Conservation (phyloP, 2,113 vertebrate species). For the Anoura caudifer region DNA sequence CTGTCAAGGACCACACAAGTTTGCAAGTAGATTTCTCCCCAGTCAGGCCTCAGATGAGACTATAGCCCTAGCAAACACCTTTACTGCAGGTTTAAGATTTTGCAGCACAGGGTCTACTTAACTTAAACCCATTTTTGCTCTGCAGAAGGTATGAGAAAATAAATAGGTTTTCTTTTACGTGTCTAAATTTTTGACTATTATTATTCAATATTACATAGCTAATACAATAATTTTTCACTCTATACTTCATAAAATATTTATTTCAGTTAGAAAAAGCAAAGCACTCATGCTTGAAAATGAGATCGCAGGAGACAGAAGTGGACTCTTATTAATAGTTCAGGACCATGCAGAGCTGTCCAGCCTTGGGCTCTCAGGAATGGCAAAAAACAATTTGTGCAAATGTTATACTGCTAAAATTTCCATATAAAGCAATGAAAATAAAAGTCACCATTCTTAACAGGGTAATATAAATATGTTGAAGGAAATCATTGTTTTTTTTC, state of each 20-base stretch:
- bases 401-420: not conserved
- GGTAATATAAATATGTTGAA: fast-evolving
- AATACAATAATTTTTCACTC: not conserved
- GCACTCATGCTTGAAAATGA: not conserved
- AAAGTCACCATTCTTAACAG: not conserved
- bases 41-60: not conserved
- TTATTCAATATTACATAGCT: not conserved
- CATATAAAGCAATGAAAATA: not conserved
- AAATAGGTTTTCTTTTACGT: not conserved
- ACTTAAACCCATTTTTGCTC: not conserved
- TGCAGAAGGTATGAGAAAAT: not conserved
- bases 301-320: not conserved
- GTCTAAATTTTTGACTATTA: not conserved
- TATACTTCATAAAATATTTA: not conserved
- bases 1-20: not conserved
- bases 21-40: not conserved
- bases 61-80: fast-evolving
- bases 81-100: not conserved
- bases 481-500: not conserved
- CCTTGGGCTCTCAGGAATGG: not conserved
- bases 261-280: not conserved
- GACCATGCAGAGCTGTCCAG: not conserved
- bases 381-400: not conserved
- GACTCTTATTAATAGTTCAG: not conserved
- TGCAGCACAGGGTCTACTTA: not conserved